Conservation (phyloP, 1,140 invertebrate genomes). For the Vanessa tameamea region DNA sequence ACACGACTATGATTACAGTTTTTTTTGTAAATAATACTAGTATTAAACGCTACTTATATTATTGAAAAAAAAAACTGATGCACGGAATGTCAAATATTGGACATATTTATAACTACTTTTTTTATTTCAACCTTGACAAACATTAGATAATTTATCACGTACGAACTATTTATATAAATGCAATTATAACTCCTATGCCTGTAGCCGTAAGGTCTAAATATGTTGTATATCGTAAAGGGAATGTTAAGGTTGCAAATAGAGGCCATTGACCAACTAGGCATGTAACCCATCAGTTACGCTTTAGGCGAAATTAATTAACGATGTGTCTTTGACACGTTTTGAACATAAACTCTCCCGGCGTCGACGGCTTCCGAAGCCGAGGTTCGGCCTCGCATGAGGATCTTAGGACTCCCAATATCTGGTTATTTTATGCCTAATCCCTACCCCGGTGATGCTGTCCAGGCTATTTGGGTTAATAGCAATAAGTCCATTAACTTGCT, state of each 20-base stretch:
- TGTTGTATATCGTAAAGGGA: not conserved
- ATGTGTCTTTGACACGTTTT: conserved; percentile 34
- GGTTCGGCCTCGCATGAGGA: not conserved
- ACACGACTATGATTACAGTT: no score
- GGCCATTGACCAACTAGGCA: conserved; percentile 14
- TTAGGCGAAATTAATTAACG: conserved; percentile 31
- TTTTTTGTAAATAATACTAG: no score
- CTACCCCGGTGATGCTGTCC: no score
- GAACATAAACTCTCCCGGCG: not conserved
- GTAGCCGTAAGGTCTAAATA: not conserved
- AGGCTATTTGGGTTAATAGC: no score
- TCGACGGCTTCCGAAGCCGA: no score
- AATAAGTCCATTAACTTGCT: not conserved
- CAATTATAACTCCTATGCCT: not conserved
- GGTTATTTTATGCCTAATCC: no score
- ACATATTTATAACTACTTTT: not conserved
- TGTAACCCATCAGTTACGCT: conserved; percentile 20
- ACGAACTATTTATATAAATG: not conserved
- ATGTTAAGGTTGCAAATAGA: not conserved
- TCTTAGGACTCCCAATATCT: no score
- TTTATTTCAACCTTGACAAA: not conserved
- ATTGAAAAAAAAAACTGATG: no score
- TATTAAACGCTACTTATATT: no score
- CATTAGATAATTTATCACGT: not conserved
- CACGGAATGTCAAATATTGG: no score